These are phyloP conservation scores for Crematogaster levior DNA, from an alignment of 2,888 invertebrate genomes.

Conservation along the genomic window DNA sequence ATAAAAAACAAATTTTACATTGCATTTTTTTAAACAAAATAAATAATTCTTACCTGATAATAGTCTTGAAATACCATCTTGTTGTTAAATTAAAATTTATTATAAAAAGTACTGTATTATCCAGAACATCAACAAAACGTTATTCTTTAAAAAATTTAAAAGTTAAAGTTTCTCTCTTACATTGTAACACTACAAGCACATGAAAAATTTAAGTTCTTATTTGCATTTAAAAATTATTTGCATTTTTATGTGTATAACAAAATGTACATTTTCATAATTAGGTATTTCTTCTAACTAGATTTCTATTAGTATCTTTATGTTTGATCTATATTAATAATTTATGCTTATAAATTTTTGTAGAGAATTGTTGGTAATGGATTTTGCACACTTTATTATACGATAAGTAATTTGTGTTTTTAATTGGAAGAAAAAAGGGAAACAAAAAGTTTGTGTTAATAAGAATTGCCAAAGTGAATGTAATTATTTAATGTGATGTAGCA, in stretches of 20 bases:
- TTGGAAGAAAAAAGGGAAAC: background rate
- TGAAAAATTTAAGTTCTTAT: background rate
- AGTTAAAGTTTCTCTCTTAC: background rate
- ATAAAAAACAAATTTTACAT: too few relatives aligned
- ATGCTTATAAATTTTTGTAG: constrained; percentile 7
- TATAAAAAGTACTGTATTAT: background rate
- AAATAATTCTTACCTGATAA: background rate
- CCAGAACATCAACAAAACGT: constrained; percentile 27
- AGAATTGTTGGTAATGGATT: background rate
- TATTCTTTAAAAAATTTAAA: background rate
- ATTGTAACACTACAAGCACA: background rate
- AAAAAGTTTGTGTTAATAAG: background rate
- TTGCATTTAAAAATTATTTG: background rate
- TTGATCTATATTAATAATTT: too few relatives aligned
- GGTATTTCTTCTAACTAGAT: constrained; percentile 7
- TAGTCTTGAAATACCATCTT: background rate
- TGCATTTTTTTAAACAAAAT: constrained; percentile 12
- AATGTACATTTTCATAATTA: background rate
- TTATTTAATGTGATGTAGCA: background rate
- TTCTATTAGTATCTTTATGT: background rate
- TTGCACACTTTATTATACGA: constrained; percentile 9
- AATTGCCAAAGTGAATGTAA: background rate
- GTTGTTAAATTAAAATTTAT: background rate
- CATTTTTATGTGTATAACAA: background rate
- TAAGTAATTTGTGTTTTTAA: background rate